Evolutionary conservation across 2,113 vertebrate genomes (phyloP).

Genomic region (Coturnix japonica): DNA sequence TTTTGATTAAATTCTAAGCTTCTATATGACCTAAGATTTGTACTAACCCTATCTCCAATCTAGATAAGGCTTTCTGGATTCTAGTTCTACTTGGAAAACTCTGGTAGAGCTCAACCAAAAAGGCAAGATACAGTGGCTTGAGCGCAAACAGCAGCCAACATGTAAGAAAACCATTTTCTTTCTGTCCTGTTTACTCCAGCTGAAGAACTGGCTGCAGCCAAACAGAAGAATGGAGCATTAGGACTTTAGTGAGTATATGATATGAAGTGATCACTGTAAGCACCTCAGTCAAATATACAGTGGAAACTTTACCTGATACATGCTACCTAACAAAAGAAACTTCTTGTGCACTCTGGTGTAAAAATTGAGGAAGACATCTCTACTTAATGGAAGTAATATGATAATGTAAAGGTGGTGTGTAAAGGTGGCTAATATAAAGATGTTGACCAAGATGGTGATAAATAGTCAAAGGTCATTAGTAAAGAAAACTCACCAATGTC

Average conservation of each 20-base stretch:
- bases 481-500: no score
- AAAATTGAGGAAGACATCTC: not conserved
- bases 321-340: not conserved
- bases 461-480: no score
- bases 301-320: not conserved
- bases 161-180: not conserved
- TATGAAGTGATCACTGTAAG: not conserved
- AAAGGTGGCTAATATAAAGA: no score
- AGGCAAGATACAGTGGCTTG: not conserved
- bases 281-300: not conserved
- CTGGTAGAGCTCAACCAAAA: not conserved
- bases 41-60: constrained; percentile 7
- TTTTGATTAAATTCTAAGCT: constrained; percentile 17
- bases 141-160: not conserved
- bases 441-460: no score
- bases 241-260: not conserved
- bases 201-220: not conserved
- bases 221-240: not conserved
- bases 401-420: no score
- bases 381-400: not conserved
- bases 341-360: not conserved
- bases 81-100: constrained; percentile 6
- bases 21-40: constrained; percentile 1
- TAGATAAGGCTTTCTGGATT: not conserved
- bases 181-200: not conserved